These are phyloP conservation scores for Pangasius macronema DNA, from an alignment of 2,797 vertebrate species.

Conservation along the genomic window DNA sequence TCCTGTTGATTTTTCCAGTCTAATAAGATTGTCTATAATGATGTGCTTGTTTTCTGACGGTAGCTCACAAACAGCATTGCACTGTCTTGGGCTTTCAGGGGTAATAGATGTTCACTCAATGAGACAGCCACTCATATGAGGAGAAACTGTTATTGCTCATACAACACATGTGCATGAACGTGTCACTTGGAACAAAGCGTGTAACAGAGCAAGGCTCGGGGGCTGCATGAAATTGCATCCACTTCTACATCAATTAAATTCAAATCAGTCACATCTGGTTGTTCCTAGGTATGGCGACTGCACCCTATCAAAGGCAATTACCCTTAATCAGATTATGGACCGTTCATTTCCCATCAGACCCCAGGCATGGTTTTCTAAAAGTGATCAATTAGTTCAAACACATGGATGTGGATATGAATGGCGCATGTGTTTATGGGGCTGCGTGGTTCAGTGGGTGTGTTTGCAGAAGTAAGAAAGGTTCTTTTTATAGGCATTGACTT, in stretches of 20 bases:
- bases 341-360: conserved; percentile 40
- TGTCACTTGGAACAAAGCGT: conserved; percentile 16
- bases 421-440: background rate
- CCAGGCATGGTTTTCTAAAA: conserved; percentile 28
- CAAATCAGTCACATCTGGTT: conserved; percentile 47
- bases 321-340: conserved; percentile 42
- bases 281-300: conserved; percentile 30
- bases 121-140: conserved; percentile 9
- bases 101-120: conserved; percentile 20
- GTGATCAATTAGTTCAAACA: conserved; percentile 38
- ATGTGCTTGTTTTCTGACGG: conserved; percentile 7
- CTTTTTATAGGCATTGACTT: conserved; percentile 16
- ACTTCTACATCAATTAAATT: conserved; percentile 46
- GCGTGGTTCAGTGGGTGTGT: background rate
- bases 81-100: background rate
- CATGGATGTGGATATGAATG: conserved; percentile 21
- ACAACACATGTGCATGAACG: conserved; percentile 5
- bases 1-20: background rate
- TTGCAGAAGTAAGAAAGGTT: background rate
- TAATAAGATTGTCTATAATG: background rate
- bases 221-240: conserved; percentile 38
- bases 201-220: conserved; percentile 6
- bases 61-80: background rate
- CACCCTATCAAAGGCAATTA: conserved; percentile 42
- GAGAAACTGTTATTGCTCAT: conserved; percentile 22